Evolutionary conservation across 2,113 vertebrate species (phyloP).

Genomic region (Chelonoidis abingdonii): DNA sequence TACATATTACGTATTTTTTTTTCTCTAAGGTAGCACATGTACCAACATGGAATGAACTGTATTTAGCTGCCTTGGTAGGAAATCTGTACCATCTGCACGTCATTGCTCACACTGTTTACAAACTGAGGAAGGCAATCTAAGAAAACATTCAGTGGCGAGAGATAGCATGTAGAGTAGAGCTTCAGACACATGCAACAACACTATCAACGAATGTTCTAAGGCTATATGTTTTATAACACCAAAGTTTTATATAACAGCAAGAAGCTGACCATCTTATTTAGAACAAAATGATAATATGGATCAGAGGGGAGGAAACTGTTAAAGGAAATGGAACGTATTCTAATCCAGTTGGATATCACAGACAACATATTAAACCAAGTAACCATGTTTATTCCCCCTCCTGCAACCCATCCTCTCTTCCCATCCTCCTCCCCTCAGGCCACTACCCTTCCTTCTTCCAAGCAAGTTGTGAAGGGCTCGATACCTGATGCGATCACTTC

Average conservation of each 20-base stretch:
- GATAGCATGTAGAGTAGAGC: fast-evolving
- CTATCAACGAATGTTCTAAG: neutral
- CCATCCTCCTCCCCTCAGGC: neutral
- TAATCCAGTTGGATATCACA: constrained; percentile 63
- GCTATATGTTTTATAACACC: neutral
- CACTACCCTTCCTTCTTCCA: neutral
- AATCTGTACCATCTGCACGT: neutral
- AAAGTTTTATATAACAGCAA: neutral
- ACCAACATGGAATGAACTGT: neutral
- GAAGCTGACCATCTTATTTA: neutral
- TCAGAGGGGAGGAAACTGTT: constrained; percentile 39
- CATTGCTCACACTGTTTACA: neutral
- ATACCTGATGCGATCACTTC: constrained; percentile 14
- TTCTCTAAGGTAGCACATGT: neutral
- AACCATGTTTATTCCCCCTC: constrained; percentile 15
- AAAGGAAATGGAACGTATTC: constrained; percentile 42
- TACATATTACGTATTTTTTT: neutral
- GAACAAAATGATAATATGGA: neutral
- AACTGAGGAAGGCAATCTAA: neutral
- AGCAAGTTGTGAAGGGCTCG: neutral
- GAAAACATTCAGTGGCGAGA: neutral
- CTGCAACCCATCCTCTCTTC: neutral
- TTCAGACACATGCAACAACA: neutral
- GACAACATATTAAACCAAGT: constrained; percentile 45
- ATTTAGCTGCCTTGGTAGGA: neutral